phyloP scores from a whole-genome alignment of 2,113 vertebrate genomes.

The Sapayoa aenigma region DNA sequence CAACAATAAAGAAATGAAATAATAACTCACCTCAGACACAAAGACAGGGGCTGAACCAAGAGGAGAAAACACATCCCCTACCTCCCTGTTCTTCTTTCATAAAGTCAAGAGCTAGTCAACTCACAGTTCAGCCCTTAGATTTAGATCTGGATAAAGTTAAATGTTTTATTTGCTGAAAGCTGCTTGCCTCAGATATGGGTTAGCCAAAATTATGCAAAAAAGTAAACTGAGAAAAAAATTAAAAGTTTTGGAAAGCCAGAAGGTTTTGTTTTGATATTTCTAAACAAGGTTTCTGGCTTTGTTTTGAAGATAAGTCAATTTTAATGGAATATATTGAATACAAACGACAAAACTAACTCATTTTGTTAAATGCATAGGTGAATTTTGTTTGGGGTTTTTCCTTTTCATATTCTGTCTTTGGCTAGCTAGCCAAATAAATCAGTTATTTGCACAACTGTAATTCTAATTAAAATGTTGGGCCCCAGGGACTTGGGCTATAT shows the following conservation, averaged over 20 bases:
- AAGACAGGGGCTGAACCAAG: neutral
- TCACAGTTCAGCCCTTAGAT: neutral
- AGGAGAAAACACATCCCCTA: neutral
- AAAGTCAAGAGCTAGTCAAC: neutral
- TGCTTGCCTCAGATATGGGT: neutral
- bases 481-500: constrained; percentile 1
- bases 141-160: neutral
- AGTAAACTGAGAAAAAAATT: neutral
- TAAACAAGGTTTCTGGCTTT: neutral
- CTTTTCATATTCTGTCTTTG: neutral
- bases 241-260: neutral
- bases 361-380: neutral
- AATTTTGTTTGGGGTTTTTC: neutral
- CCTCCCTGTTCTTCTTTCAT: neutral
- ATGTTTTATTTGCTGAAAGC: neutral
- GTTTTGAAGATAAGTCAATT: neutral
- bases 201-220: neutral
- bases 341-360: neutral
- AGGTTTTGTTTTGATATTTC: neutral
- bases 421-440: constrained; percentile 48
- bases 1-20: neutral
- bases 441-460: constrained; percentile 44
- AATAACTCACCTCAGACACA: neutral
- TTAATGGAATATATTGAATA: neutral
- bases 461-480: constrained; percentile 15